phyloP scores from a whole-genome alignment of 2,113 vertebrate genomes.

The Eupsittula cactorum region DNA sequence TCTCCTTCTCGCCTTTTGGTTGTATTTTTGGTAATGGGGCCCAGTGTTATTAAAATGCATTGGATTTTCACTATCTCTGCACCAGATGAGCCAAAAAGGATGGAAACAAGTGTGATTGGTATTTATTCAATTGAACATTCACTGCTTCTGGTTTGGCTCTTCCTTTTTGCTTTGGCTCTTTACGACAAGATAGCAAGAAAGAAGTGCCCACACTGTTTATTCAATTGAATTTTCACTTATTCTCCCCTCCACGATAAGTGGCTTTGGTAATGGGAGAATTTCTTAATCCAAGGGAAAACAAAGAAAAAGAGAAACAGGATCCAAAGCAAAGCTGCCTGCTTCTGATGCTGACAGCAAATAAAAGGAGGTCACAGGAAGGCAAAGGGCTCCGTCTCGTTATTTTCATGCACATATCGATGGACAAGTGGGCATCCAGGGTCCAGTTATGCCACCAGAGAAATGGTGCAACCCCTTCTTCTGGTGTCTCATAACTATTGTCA shows the following conservation, averaged over 20 bases:
- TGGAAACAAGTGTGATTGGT: not conserved
- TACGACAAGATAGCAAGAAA: not conserved
- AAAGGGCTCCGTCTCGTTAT: not conserved
- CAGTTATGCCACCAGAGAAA: not conserved
- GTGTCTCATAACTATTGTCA: not conserved
- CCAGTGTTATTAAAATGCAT: conserved; percentile 44
- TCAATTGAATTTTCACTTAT: conserved; percentile 54
- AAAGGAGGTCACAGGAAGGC: not conserved
- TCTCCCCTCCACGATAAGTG: not conserved
- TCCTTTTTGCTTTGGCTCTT: not conserved
- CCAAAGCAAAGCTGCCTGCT: not conserved
- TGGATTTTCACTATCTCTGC: conserved; percentile 52
- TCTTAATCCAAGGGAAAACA: conserved; percentile 13
- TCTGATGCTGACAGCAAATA: not conserved
- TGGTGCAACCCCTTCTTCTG: not conserved
- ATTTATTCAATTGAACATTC: conserved; percentile 30
- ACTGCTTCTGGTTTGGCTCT: not conserved
- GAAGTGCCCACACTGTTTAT: not conserved
- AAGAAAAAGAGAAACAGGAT: not conserved
- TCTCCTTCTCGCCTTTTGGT: conserved; percentile 14
- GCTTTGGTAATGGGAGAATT: conserved; percentile 8
- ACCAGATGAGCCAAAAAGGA: conserved; percentile 27
- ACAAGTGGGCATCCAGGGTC: not conserved
- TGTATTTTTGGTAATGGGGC: conserved; percentile 53
- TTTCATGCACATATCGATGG: not conserved